phyloP scores from a whole-genome alignment of 2,797 vertebrate species.

The Poeciliopsis gracilis region DNA sequence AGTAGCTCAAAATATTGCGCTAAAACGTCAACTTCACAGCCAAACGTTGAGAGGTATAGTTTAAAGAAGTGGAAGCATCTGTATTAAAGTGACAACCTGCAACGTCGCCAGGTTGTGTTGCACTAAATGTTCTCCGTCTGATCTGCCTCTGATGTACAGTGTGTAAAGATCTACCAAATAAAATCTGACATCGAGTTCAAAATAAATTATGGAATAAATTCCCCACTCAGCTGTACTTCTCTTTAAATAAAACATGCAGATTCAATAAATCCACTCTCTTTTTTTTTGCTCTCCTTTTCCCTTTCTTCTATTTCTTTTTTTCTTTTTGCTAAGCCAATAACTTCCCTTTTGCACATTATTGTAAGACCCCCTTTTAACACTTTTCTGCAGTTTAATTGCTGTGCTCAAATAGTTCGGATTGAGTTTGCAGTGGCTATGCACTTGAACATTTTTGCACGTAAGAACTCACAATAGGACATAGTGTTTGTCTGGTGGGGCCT shows the following conservation, averaged over 20 bases:
- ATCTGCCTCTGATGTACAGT: not conserved
- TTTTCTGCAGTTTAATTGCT: not conserved
- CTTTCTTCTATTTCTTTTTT: too few relatives aligned
- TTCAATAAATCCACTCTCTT: not conserved
- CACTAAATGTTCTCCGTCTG: not conserved
- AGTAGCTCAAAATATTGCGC: too few relatives aligned
- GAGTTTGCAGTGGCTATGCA: not conserved
- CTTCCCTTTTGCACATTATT: not conserved
- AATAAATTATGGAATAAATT: not conserved
- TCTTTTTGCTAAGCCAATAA: not conserved
- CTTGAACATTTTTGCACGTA: not conserved
- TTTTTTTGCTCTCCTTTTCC: not conserved
- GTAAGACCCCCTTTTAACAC: not conserved
- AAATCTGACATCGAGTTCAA: not conserved
- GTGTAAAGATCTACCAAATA: not conserved
- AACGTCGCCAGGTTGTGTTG: not conserved
- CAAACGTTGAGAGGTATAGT: rapidly evolving
- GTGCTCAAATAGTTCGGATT: not conserved
- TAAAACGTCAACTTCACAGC: not conserved
- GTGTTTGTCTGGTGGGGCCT: slow-evolving; percentile 10
- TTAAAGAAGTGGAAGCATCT: not conserved
- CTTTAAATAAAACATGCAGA: not conserved
- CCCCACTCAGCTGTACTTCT: not conserved
- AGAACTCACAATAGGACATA: slow-evolving; percentile 8
- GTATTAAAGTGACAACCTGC: not conserved